Percentiles rank a stretch among this genome's conserved stretches.
These are phyloP conservation scores for Scytalopus superciliaris DNA, from an alignment of 2,113 vertebrate species.

Conservation along the genomic window DNA sequence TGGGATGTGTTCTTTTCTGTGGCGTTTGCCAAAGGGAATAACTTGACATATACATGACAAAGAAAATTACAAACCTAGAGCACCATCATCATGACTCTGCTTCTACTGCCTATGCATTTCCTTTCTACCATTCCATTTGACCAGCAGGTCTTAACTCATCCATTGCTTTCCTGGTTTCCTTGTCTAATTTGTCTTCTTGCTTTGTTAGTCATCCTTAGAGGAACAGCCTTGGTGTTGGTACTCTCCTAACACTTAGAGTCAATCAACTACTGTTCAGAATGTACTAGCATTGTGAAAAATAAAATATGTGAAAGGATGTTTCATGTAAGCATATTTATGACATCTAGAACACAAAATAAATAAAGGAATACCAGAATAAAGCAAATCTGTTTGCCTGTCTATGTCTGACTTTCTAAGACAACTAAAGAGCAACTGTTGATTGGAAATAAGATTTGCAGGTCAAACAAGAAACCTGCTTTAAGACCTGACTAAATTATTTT, in stretches of 20 bases:
- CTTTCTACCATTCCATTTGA: neutral
- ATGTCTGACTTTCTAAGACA: neutral
- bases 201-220: neutral
- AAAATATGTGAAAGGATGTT: neutral
- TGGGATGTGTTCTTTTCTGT: neutral
- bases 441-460: neutral
- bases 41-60: neutral
- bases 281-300: neutral
- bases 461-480: neutral
- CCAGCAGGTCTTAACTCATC: rapidly evolving
- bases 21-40: neutral
- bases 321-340: neutral
- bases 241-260: neutral
- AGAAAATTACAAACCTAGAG: neutral
- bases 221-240: neutral
- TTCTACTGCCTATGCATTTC: neutral
- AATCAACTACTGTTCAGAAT: neutral
- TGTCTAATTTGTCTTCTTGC: neutral
- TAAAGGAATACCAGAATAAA: neutral
- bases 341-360: neutral
- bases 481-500: neutral
- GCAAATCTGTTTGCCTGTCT: neutral
- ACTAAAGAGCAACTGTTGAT: neutral
- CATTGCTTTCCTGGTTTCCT: neutral
- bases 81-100: neutral